Evolutionary conservation across 2,797 vertebrate species (phyloP).

Genomic region (Tadarida brasiliensis): DNA sequence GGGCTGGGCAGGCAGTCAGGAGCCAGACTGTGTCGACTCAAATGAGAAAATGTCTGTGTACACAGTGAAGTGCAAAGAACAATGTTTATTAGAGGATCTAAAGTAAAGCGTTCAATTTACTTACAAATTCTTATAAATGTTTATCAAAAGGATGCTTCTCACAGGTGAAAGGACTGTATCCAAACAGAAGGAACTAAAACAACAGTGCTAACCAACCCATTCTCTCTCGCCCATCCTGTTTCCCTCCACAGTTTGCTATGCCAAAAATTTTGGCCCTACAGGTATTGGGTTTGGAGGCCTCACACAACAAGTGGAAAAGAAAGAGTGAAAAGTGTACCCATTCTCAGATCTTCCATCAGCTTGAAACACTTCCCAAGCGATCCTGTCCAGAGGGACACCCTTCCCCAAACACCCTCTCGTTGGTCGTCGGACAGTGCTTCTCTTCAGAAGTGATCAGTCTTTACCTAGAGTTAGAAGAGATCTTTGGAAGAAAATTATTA

Average conservation of each 20-base stretch:
- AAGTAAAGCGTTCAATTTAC: not conserved
- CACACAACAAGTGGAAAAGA: conserved; percentile 93
- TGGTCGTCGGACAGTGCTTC: not conserved
- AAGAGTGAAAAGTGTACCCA: conserved; percentile 82
- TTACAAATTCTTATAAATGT: not conserved
- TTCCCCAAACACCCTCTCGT: not conserved
- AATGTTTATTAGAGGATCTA: not conserved
- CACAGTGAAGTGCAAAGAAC: not conserved
- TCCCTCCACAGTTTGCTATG: conserved; percentile 93
- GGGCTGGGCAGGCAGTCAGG: not conserved
- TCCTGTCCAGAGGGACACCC: not conserved
- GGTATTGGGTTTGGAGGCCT: conserved; percentile 96
- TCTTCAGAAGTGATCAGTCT: conserved; percentile 68
- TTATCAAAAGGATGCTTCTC: not conserved
- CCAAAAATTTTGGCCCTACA: conserved; percentile 98
- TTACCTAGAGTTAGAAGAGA: conserved; percentile 53
- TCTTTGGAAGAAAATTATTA: conserved; percentile 57
- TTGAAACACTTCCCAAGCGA: not conserved
- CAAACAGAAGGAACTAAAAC: not conserved
- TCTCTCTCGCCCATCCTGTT: not conserved
- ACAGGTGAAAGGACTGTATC: not conserved
- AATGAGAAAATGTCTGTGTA: not conserved
- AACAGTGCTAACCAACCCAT: not conserved
- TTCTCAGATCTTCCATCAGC: not conserved
- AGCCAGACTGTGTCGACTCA: not conserved